phyloP scores from a whole-genome alignment of 2,888 invertebrate species.

The Watsonalla binaria region DNA sequence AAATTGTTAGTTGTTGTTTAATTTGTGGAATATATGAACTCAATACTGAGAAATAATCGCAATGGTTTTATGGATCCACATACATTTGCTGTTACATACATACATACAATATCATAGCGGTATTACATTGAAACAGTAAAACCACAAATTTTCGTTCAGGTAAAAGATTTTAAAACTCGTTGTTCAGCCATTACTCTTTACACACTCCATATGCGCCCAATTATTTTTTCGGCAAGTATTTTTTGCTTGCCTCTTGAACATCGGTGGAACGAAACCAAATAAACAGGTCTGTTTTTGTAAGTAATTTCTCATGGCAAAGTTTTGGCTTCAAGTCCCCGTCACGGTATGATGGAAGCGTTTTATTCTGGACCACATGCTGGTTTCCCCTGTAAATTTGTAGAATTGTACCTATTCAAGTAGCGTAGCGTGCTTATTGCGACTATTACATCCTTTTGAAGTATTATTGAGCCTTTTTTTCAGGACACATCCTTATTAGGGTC shows the following conservation, averaged over 20 bases:
- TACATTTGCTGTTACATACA: not conserved
- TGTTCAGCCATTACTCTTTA: conserved; percentile 13
- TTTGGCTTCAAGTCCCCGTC: conserved; percentile 34
- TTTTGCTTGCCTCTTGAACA: conserved; percentile 29
- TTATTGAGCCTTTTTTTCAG: too few species aligned
- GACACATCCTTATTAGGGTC: too few species aligned
- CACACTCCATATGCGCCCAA: conserved; percentile 31
- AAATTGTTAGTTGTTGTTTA: conserved; percentile 16
- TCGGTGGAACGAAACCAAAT: conserved; percentile 46
- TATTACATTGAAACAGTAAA: not conserved
- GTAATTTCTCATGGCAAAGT: conserved; percentile 38
- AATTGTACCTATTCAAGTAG: conserved; percentile 13
- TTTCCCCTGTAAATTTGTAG: conserved; percentile 19
- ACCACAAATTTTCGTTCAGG: not conserved
- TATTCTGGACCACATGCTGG: conserved; percentile 33
- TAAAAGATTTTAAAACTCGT: not conserved
- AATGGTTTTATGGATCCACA: not conserved
- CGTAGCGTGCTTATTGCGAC: not conserved
- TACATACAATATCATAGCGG: too few species aligned
- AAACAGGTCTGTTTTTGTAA: conserved; percentile 53
- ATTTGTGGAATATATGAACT: conserved; percentile 14
- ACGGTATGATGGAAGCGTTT: conserved; percentile 36
- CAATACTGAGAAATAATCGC: not conserved
- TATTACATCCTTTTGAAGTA: too few species aligned
- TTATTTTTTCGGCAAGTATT: conserved; percentile 37